phyloP scores from a whole-genome alignment of 2,888 invertebrate genomes.

The Microdon myrmicae region DNA sequence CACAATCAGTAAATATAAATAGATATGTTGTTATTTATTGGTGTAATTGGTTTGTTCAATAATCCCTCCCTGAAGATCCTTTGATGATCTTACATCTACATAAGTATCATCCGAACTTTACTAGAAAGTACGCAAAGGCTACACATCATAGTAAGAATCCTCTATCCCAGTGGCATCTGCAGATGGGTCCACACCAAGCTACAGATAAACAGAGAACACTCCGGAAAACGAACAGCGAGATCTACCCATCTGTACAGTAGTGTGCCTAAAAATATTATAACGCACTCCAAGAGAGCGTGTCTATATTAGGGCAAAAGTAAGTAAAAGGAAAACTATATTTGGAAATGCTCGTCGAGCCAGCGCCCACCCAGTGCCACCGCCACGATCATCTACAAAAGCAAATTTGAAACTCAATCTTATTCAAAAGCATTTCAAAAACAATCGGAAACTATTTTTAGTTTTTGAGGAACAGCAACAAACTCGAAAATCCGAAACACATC shows the following conservation, averaged over 20 bases:
- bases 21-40: no score
- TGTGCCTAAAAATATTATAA: neutral
- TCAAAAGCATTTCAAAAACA: constrained; percentile 13
- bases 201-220: constrained; percentile 37
- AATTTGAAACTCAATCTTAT: constrained; percentile 42
- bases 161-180: no score
- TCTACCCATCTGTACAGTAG: neutral
- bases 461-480: constrained; percentile 5
- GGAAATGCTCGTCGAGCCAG: constrained; percentile 30
- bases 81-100: no score
- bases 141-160: no score
- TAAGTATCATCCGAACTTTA: no score
- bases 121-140: no score
- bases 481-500: constrained; percentile 20
- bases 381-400: constrained; percentile 11
- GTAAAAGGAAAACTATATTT: constrained; percentile 29
- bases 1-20: no score
- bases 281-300: constrained; percentile 37
- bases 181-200: constrained; percentile 23
- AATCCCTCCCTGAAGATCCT: no score
- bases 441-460: constrained; percentile 31
- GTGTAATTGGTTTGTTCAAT: no score
- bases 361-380: constrained; percentile 35
- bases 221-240: neutral
- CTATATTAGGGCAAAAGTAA: constrained; percentile 21